phyloP scores from a whole-genome alignment of 2,113 vertebrate genomes.

The Dryoscopus gambensis region DNA sequence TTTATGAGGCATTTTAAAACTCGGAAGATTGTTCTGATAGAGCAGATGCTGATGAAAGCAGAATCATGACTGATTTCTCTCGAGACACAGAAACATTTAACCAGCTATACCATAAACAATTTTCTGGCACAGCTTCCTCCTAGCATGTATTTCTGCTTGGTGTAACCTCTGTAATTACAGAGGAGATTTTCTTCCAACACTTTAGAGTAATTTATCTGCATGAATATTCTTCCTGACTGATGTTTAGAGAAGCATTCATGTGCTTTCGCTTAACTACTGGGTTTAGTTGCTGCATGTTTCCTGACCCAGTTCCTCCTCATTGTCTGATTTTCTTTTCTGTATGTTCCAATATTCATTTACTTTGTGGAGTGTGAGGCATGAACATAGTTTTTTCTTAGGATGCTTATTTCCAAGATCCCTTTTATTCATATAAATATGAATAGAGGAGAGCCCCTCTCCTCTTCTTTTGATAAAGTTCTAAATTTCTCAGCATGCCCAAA shows the following conservation, averaged over 20 bases:
- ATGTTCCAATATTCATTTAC: background rate
- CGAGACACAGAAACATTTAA: background rate
- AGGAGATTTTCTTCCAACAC: background rate
- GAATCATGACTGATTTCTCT: background rate
- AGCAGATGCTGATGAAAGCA: background rate
- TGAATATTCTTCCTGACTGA: background rate
- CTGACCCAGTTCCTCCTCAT: background rate
- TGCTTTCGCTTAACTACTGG: background rate
- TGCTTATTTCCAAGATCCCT: background rate
- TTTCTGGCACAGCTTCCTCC: background rate
- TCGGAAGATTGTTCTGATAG: background rate
- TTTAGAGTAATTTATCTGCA: background rate
- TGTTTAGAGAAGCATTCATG: background rate
- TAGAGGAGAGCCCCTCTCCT: background rate
- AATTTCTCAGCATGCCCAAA: background rate
- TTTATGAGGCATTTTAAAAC: conserved; percentile 11
- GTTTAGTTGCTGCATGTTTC: background rate
- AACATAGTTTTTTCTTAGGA: background rate
- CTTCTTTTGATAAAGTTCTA: background rate
- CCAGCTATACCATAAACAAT: background rate
- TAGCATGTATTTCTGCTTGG: background rate
- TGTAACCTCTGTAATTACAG: background rate
- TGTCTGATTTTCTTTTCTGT: background rate
- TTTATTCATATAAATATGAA: background rate
- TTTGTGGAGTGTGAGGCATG: background rate